Evolutionary conservation across 2,888 invertebrate genomes (phyloP), one percentile per base, ranked within the genome.

Genomic region (Helicoverpa assulta): DNA sequence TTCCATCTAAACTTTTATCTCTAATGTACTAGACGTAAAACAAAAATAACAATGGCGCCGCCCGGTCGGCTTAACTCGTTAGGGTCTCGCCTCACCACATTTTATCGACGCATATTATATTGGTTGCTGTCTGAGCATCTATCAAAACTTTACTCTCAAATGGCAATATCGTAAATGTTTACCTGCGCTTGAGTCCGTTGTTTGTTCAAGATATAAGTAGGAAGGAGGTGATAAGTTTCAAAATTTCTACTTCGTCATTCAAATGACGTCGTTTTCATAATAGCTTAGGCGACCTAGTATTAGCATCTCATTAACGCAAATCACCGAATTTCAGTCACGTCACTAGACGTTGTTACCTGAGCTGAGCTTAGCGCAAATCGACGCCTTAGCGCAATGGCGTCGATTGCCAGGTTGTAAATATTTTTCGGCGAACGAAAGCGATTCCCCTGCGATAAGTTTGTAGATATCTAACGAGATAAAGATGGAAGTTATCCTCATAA

Each of bases 11-110:
- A 70, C 21, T 77, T 81, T 70, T 70, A 78, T 77, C 43, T 67
- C 29, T 55, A 69, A 73, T 71, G 57, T 54, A 52, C 19, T 63
- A 68, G 37, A 72, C 64, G 51, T 71, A 61, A 75, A 63, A 65
- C 64, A 60, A 70, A 74, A 83, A 82, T 82, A 74, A 70, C 62
- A 54, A 43, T 64, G 72, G 66, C 68, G 81, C 62, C 65, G n/a
- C n/a, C n/a, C n/a, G 18, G 78, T 60, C 65, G 19, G 19, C 53
- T 47, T 69, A 66, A 56, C 71, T 64, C 73, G 70, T 67, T 72
- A 33, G 43, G 16, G 16, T 47, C 47, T 47, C 43, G 56, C n/a
- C 47, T 47, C 43, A 55, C 54, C 65, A 69, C 26, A 47, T 58
- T 52, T 52, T 19, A 18, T 19, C 18, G 18, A 18, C 16, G n/a